These are phyloP conservation scores for Myiozetetes cayanensis DNA, from an alignment of 2,113 vertebrate genomes.

Conservation along the genomic window DNA sequence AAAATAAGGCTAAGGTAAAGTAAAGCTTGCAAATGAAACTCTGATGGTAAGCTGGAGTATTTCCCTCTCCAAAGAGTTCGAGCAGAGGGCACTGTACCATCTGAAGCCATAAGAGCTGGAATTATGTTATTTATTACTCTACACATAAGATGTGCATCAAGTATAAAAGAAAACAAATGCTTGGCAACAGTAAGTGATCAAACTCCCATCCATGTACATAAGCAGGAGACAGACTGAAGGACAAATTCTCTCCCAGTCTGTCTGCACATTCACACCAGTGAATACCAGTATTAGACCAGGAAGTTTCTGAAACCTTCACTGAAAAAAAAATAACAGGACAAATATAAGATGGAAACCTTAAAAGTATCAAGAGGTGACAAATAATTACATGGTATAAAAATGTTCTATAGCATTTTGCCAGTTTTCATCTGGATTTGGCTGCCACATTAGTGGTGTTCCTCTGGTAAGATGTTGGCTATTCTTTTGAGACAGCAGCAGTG, in stretches of 20 bases:
- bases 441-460: neutral
- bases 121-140: conserved; percentile 39
- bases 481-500: neutral
- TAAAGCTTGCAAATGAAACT: conserved; percentile 70
- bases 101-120: conserved; percentile 18
- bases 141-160: conserved; percentile 5
- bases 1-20: conserved; percentile 67
- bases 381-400: neutral
- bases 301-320: neutral
- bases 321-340: neutral
- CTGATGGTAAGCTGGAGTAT: conserved; percentile 48
- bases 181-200: conserved; percentile 24
- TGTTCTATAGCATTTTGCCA: neutral
- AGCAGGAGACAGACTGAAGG: neutral
- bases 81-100: conserved; percentile 48
- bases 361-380: neutral
- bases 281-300: neutral
- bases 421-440: neutral
- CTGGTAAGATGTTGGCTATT: neutral
- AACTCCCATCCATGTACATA: neutral
- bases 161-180: conserved; percentile 56
- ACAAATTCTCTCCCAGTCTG: neutral
- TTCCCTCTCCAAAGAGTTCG: conserved; percentile 39
- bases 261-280: neutral
- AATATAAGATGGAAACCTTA: neutral